These are phyloP conservation scores for Apodemus speciosus DNA, from an alignment of 2,113 vertebrate species.

Conservation along the genomic window DNA sequence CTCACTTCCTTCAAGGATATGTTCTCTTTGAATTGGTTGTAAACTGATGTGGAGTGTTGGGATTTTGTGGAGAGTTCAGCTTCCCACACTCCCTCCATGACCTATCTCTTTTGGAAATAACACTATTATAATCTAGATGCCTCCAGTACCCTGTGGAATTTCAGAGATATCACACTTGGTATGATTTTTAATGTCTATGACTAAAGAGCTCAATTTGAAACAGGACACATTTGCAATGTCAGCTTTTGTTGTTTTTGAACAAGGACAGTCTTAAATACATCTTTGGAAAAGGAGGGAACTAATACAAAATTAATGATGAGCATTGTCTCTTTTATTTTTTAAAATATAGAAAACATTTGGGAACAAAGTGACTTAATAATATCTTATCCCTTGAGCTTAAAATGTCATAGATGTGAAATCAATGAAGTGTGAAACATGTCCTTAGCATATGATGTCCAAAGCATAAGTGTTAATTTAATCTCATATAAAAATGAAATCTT, in stretches of 20 bases:
- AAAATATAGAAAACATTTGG: slow-evolving; percentile 50
- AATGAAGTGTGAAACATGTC: slow-evolving; percentile 42
- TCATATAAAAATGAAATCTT: slow-evolving; percentile 49
- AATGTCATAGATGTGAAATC: slow-evolving; percentile 47
- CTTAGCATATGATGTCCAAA: slow-evolving; percentile 26
- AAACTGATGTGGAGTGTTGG: slow-evolving; percentile 62
- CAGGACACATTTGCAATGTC: neutral
- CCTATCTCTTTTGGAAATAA: slow-evolving; percentile 74
- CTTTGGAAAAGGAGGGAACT: slow-evolving; percentile 27
- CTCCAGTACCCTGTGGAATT: slow-evolving; percentile 55
- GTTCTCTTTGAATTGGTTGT: slow-evolving; percentile 69
- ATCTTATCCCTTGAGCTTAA: slow-evolving; percentile 46
- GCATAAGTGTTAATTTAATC: slow-evolving; percentile 60
- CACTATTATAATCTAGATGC: slow-evolving; percentile 66
- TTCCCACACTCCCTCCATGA: slow-evolving; percentile 67
- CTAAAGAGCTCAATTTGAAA: slow-evolving; percentile 52
- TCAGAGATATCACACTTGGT: slow-evolving; percentile 28
- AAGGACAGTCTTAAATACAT: slow-evolving; percentile 9
- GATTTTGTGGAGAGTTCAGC: slow-evolving; percentile 60
- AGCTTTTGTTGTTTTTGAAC: neutral
- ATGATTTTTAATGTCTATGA: slow-evolving; percentile 29
- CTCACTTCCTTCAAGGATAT: slow-evolving; percentile 74
- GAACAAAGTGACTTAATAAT: slow-evolving; percentile 60
- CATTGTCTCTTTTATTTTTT: neutral
- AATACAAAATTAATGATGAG: slow-evolving; percentile 63